Conservation (phyloP, 1,140 invertebrate species). For the Ridgeia piscesae region DNA sequence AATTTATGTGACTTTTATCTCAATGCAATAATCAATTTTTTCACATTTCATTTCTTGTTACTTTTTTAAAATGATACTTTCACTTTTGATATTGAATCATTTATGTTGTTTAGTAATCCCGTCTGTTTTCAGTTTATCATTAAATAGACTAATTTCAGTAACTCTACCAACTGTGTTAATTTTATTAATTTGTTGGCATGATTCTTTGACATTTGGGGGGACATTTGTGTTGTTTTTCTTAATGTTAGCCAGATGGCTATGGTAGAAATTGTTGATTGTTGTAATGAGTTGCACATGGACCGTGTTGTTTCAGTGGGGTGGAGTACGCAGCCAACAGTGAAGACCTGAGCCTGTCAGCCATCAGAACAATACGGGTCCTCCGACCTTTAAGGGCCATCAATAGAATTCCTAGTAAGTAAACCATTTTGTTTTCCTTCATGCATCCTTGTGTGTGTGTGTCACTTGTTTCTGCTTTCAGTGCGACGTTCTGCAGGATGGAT, state of each 20-base stretch:
- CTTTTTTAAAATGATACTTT: not conserved
- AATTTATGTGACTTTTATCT: not conserved
- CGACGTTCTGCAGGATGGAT: not conserved
- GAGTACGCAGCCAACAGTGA: conserved; percentile 94
- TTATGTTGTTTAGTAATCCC: not conserved
- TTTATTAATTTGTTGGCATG: not conserved
- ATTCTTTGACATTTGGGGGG: not conserved
- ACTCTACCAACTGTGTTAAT: not conserved
- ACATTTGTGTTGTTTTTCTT: not conserved
- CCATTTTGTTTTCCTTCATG: conserved; percentile 15
- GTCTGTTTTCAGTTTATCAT: not conserved
- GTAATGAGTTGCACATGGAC: conserved; percentile 8
- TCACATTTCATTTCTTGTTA: not conserved
- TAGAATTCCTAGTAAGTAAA: conserved; percentile 96
- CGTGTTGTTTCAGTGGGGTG: conserved; percentile 64
- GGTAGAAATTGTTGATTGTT: not conserved
- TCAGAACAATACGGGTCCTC: conserved; percentile 94
- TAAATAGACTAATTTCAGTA: not conserved
- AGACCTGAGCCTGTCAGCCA: conserved; percentile 97
- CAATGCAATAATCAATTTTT: not conserved
- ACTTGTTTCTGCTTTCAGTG: no score
- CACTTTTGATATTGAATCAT: not conserved
- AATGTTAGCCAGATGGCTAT: not conserved
- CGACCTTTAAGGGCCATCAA: conserved; percentile 96
- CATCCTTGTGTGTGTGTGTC: no score